Base-by-base conservation (phyloP, 2,888 invertebrate genomes). In the Oligia latruncula region DNA sequence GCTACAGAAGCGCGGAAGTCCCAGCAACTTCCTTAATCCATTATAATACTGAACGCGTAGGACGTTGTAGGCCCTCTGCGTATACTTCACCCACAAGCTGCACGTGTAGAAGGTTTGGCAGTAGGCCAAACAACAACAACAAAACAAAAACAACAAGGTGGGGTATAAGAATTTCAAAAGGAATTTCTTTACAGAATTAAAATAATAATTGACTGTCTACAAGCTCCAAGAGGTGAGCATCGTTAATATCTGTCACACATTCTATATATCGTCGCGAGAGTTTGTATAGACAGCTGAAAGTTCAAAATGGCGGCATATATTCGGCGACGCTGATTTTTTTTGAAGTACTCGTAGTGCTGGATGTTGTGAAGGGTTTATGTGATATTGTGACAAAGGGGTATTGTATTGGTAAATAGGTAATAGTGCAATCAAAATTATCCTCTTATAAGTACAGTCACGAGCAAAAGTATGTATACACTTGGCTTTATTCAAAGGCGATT, bases 211-310 rank as follows among this genome's bases (percentile, higher is more conserved):
- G 23, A 15, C 35, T 29, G 15, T 66, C 43, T 62, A 4, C 1
- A 23, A 67, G 58, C 68, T 62, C 17, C 9, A 23, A 58, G 29
- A 49, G 35, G 15, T 74, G 49, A n/a, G 40, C 8, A 81, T 62
- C 68, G 66, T 85, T 75, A 65, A 70, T 81, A 85, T 55, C 49
- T 46, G 11, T 80, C 66, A 64, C 49, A 15, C 8, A 71, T 62
- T 72, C 23, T 83, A 23, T 65, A 68, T n/a, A 43, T 40, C 52
- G 35, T 46, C 11, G 11, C n/a, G 23, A 67, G 23, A 40, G 52
- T n/a, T 13, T 29, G 62, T 62, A 23, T 43, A 62, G 73, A 65
- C 52, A 65, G 64, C 64, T 70, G 68, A 35, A 35, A n/a, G 40
- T 82, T 15, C 43, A 75, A 66, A 46, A 66, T 35, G 52, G 52